These are phyloP conservation scores for Apis dorsata DNA, from an alignment of 1,140 invertebrate genomes.

Conservation along the genomic window DNA sequence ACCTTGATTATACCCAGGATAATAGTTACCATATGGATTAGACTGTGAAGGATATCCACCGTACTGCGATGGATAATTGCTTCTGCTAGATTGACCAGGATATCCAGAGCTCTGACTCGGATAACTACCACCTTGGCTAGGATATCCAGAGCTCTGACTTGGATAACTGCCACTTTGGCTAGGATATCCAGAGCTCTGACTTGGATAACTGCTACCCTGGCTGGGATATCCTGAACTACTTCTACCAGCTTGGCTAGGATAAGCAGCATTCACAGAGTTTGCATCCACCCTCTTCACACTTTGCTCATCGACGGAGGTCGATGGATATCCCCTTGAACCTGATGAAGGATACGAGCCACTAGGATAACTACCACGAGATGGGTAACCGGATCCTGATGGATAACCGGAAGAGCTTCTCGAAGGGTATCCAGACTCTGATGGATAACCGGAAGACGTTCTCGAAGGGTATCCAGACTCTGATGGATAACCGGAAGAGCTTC, in stretches of 20 bases:
- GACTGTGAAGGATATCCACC: constrained; percentile 35
- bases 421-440: background rate
- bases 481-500: background rate
- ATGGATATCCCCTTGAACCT: constrained; percentile 43
- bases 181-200: constrained; percentile 58
- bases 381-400: background rate
- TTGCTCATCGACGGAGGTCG: constrained; percentile 47
- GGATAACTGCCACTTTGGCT: constrained; percentile 53
- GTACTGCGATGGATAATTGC: background rate
- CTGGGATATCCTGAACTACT: constrained; percentile 12
- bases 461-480: constrained; percentile 27
- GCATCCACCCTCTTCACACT: constrained; percentile 46
- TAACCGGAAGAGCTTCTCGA: background rate
- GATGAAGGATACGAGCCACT: background rate
- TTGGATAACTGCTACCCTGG: constrained; percentile 55
- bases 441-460: background rate
- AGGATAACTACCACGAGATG: constrained; percentile 43
- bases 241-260: constrained; percentile 19
- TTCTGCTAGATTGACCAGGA: constrained; percentile 32
- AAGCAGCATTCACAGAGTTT: constrained; percentile 60
- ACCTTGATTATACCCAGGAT: constrained; percentile 29
- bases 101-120: constrained; percentile 55
- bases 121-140: constrained; percentile 50
- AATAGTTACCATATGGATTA: constrained; percentile 51
- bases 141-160: constrained; percentile 51